phyloP scores from a whole-genome alignment of 1,140 invertebrate genomes.

The Formica selysi region DNA sequence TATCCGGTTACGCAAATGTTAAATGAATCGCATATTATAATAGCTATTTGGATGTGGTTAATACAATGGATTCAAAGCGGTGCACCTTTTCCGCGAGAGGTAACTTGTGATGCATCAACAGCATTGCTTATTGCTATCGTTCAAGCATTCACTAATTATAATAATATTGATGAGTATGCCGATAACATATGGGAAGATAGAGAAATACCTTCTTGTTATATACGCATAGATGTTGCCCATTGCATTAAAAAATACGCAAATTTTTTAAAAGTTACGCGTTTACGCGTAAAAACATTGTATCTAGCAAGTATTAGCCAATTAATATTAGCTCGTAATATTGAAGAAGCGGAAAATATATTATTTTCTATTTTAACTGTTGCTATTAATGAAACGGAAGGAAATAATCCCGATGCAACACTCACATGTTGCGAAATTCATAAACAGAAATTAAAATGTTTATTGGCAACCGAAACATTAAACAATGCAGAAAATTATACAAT shows the following conservation, averaged over 20 bases:
- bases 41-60: slow-evolving; percentile 55
- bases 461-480: slow-evolving; percentile 22
- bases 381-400: slow-evolving; percentile 5
- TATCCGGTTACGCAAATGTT: slow-evolving; percentile 60
- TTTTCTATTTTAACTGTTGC: slow-evolving; percentile 51
- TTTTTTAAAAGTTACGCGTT: slow-evolving; percentile 4
- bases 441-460: slow-evolving; percentile 23
- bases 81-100: slow-evolving; percentile 56
- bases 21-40: slow-evolving; percentile 48
- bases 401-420: slow-evolving; percentile 8
- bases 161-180: slow-evolving; percentile 3
- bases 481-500: background rate
- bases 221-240: slow-evolving; percentile 15
- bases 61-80: slow-evolving; percentile 66
- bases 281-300: slow-evolving; percentile 24
- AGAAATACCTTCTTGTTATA: background rate
- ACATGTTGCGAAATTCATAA: slow-evolving; percentile 21
- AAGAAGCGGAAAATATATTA: slow-evolving; percentile 40
- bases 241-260: slow-evolving; percentile 25
- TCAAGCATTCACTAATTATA: slow-evolving; percentile 15
- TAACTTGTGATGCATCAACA: slow-evolving; percentile 63
- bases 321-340: slow-evolving; percentile 50
- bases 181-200: slow-evolving; percentile 24
- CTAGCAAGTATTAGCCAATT: slow-evolving; percentile 44
- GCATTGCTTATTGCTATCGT: slow-evolving; percentile 53